Evolutionary conservation across 2,888 invertebrate genomes (phyloP).

Genomic region (Tridacna gigas): DNA sequence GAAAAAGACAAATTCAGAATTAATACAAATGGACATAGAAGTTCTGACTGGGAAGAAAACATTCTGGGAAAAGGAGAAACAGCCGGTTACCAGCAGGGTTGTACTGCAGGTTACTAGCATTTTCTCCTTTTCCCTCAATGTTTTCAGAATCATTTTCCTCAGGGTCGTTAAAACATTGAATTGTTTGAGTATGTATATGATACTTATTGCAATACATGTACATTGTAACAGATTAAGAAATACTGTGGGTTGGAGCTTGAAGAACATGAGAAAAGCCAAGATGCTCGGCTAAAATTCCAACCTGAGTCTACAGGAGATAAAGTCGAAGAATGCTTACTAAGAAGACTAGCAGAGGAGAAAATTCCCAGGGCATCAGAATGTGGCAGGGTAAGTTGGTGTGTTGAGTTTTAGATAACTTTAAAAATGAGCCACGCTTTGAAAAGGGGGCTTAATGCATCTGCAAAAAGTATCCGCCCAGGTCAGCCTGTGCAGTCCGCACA

Average conservation of each 20-base stretch:
- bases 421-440: too few species aligned
- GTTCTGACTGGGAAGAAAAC: background rate
- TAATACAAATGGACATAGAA: too few species aligned
- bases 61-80: background rate
- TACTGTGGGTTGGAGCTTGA: slow-evolving; percentile 69
- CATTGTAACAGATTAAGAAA: slow-evolving; percentile 63
- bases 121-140: background rate
- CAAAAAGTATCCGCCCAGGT: too few species aligned
- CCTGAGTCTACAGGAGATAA: slow-evolving; percentile 87
- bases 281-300: slow-evolving; percentile 73
- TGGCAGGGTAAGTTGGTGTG: slow-evolving; percentile 39
- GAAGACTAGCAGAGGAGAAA: slow-evolving; percentile 64
- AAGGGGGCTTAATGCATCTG: too few species aligned
- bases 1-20: too few species aligned
- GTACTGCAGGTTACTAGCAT: background rate
- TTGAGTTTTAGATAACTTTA: too few species aligned
- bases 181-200: background rate
- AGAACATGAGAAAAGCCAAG: slow-evolving; percentile 77
- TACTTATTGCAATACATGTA: background rate
- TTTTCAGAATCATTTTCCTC: background rate
- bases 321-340: slow-evolving; percentile 96
- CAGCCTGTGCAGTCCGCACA: too few species aligned
- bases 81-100: background rate
- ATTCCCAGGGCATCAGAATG: slow-evolving; percentile 36
- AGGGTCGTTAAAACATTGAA: background rate